These are phyloP conservation scores for Lumbricus terrestris DNA, from an alignment of 2,888 invertebrate genomes.

Conservation along the genomic window DNA sequence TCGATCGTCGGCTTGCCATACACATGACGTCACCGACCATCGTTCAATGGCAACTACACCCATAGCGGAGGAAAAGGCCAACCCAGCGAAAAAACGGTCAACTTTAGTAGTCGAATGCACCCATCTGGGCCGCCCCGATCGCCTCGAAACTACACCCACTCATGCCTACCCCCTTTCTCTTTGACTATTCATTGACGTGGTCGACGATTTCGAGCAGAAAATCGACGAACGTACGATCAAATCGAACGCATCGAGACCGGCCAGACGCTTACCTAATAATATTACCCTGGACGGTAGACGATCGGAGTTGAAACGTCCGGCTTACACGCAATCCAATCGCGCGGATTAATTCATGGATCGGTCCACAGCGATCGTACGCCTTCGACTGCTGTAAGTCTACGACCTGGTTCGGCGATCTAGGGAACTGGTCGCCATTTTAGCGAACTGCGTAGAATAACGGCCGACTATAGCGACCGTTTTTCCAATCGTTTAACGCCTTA, in stretches of 20 bases:
- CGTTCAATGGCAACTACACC: constrained; percentile 3
- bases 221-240: not conserved
- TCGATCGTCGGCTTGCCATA: not conserved
- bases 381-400: not conserved
- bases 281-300: not conserved
- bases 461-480: not conserved
- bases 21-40: not conserved
- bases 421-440: not conserved
- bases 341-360: constrained; percentile 3
- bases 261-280: constrained; percentile 3
- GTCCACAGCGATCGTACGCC: not conserved
- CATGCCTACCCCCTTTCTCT: not conserved
- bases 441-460: constrained; percentile 3
- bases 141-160: not conserved
- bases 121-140: not conserved
- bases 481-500: not conserved
- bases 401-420: not conserved
- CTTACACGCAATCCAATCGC: not conserved
- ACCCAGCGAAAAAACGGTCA: not conserved
- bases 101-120: not conserved
- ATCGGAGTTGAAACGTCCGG: not conserved
- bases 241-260: not conserved
- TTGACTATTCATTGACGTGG: constrained; percentile 3
- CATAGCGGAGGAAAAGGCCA: constrained; percentile 3
- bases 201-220: not conserved